Percentiles rank a stretch among this genome's conserved stretches.
These are phyloP conservation scores for Hepsetus odoe DNA, from an alignment of 2,113 vertebrate species.

Conservation along the genomic window DNA sequence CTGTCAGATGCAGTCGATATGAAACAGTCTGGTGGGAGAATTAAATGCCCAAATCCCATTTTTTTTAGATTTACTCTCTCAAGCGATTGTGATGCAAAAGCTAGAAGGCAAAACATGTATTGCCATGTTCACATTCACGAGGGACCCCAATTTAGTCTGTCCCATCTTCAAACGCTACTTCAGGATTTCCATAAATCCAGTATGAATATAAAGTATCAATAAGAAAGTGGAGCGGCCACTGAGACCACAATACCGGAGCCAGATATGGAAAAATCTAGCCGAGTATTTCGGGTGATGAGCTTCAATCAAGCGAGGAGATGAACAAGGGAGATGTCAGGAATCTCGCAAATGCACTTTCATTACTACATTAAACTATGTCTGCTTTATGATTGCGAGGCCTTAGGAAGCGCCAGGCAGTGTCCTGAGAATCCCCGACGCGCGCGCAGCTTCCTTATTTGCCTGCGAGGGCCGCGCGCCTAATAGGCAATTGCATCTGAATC, in stretches of 20 bases:
- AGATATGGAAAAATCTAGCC: slow-evolving; percentile 46
- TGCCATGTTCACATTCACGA: slow-evolving; percentile 46
- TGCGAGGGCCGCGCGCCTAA: slow-evolving; percentile 71
- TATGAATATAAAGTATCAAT: slow-evolving; percentile 46
- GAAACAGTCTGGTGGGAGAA: slow-evolving; percentile 32
- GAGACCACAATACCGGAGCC: slow-evolving; percentile 26
- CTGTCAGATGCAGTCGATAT: slow-evolving; percentile 10
- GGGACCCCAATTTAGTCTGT: slow-evolving; percentile 45
- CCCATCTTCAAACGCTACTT: slow-evolving; percentile 43
- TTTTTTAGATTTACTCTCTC: slow-evolving; percentile 2
- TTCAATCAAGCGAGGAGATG: slow-evolving; percentile 65
- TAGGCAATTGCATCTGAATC: slow-evolving; percentile 77
- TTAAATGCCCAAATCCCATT: slow-evolving; percentile 40
- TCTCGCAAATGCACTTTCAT: slow-evolving; percentile 63
- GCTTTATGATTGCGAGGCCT: slow-evolving; percentile 57
- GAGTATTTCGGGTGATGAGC: slow-evolving; percentile 59
- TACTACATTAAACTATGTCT: slow-evolving; percentile 67
- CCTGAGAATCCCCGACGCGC: slow-evolving; percentile 57
- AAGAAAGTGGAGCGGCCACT: slow-evolving; percentile 29
- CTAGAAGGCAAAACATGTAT: slow-evolving; percentile 20
- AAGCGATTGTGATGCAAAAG: slow-evolving; percentile 12
- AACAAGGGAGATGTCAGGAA: slow-evolving; percentile 57
- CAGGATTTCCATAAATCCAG: slow-evolving; percentile 48
- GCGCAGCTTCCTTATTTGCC: slow-evolving; percentile 70
- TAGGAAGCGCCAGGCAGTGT: slow-evolving; percentile 55